phyloP scores from a whole-genome alignment of 2,888 invertebrate genomes.

The Aricia artaxerxes region DNA sequence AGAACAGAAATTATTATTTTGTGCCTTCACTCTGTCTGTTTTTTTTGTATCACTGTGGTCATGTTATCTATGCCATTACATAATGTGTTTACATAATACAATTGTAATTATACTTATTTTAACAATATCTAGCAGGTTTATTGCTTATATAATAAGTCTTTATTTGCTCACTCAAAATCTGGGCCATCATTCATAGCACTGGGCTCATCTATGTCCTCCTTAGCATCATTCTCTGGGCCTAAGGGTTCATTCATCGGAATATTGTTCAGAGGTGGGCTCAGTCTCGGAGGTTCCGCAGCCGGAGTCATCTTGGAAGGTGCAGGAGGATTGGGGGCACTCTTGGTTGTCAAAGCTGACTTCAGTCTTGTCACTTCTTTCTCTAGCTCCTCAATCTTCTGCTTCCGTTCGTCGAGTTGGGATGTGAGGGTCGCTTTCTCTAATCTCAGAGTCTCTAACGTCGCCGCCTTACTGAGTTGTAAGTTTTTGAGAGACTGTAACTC shows the following conservation, averaged over 20 bases:
- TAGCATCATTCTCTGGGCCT: slow-evolving; percentile 70
- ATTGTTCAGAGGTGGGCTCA: slow-evolving; percentile 63
- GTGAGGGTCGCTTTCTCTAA: slow-evolving; percentile 70
- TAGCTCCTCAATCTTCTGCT: slow-evolving; percentile 65
- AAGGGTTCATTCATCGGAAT: slow-evolving; percentile 63
- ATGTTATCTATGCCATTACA: not conserved
- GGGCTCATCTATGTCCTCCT: slow-evolving; percentile 73
- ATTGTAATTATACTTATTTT: not conserved
- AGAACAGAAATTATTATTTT: not conserved
- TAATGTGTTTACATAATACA: not conserved
- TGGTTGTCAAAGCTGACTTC: slow-evolving; percentile 62
- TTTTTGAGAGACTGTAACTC: slow-evolving; percentile 72
- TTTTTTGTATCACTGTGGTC: too few species aligned
- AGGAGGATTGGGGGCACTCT: slow-evolving; percentile 58
- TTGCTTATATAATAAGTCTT: not conserved
- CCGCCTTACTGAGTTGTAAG: slow-evolving; percentile 70
- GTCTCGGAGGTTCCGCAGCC: slow-evolving; percentile 64
- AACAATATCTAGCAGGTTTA: not conserved
- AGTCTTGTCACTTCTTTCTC: slow-evolving; percentile 65
- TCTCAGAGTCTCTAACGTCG: slow-evolving; percentile 68
- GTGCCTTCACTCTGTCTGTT: not conserved
- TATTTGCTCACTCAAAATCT: slow-evolving; percentile 58
- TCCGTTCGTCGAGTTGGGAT: slow-evolving; percentile 62
- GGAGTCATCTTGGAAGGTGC: slow-evolving; percentile 63
- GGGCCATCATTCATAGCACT: slow-evolving; percentile 66